Evolutionary conservation across 2,888 invertebrate genomes (phyloP), one percentile per base, ranked within the genome.

Genomic region (Podabrus alpinus): DNA sequence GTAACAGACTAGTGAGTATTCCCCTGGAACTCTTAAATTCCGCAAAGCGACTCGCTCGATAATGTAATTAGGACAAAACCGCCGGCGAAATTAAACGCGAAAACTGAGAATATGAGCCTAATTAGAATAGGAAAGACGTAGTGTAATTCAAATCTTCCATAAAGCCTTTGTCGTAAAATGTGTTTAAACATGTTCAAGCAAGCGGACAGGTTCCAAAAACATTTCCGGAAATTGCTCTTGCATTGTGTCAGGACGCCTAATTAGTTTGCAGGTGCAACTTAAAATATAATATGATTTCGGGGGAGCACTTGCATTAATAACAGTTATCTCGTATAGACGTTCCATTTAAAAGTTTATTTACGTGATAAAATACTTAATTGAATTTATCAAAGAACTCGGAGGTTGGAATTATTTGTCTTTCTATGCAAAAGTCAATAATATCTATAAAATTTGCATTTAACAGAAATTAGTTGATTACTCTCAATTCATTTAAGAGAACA

Each of bases 91-190:
- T 90, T 90, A 90, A 89, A 90, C 88, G 89, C 88, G 89, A 89
- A 89, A 90, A 89, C 88, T 88, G 89, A 89, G 89, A 90, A 90
- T 89, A 88, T 89, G 89, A 89, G 88, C 88, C 89, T 90, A 90
- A 90, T 90, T 90, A 90, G 89, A 88, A 88, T 85, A 86, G 87
- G 86, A 88, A 82, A 81, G 81, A 79, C 79, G 77, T 73, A 76
- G 71, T 68, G 77, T 77, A 78, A 80, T 79, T 78, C 77, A 79
- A 78, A 76, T 79, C 77, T 79, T 74, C 79, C 80, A 78, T 82
- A 80, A 79, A 79, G 80, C 78, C 76, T 79, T 80, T 79, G 78
- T 78, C 79, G 75, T 76, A 79, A 77, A 76, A 74, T 71, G 61
- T 68, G 74, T 73, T 78, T 78, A 74, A 75, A 74, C 79, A 77